These are phyloP conservation scores for Puntigrus tetrazona DNA, from an alignment of 2,113 vertebrate species.

Conservation along the genomic window DNA sequence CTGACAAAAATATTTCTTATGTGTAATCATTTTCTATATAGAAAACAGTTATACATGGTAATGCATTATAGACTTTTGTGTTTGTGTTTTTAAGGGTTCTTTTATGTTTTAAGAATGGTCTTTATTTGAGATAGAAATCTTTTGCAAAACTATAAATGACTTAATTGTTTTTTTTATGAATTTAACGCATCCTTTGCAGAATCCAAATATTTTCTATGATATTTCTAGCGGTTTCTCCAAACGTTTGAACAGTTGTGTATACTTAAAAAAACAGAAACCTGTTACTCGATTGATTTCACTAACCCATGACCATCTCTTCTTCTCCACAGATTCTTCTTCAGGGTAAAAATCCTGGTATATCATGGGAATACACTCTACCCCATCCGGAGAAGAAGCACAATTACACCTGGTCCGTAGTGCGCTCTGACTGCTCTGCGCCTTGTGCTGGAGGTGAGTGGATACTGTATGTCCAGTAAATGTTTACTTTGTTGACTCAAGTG, in stretches of 20 bases:
- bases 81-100: neutral
- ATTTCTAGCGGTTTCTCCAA: neutral
- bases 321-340: slow-evolving; percentile 86
- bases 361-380: slow-evolving; percentile 92
- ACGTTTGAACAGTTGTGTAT: neutral
- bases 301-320: neutral
- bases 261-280: neutral
- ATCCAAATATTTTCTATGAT: neutral
- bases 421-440: slow-evolving; percentile 86
- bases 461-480: slow-evolving; percentile 6
- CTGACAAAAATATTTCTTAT: too few relatives aligned
- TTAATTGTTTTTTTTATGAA: neutral
- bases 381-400: slow-evolving; percentile 76
- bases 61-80: too few relatives aligned
- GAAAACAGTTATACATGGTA: too few relatives aligned
- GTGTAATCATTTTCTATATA: too few relatives aligned
- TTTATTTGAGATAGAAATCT: neutral
- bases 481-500: neutral
- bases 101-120: neutral
- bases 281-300: neutral
- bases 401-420: slow-evolving; percentile 85
- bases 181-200: neutral
- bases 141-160: neutral
- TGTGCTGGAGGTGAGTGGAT: slow-evolving; percentile 88
- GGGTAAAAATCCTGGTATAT: slow-evolving; percentile 91